Percentiles rank a stretch among this genome's conserved stretches.
Evolutionary conservation across 2,797 vertebrate species (phyloP).

Genomic region (Channallabes apus): DNA sequence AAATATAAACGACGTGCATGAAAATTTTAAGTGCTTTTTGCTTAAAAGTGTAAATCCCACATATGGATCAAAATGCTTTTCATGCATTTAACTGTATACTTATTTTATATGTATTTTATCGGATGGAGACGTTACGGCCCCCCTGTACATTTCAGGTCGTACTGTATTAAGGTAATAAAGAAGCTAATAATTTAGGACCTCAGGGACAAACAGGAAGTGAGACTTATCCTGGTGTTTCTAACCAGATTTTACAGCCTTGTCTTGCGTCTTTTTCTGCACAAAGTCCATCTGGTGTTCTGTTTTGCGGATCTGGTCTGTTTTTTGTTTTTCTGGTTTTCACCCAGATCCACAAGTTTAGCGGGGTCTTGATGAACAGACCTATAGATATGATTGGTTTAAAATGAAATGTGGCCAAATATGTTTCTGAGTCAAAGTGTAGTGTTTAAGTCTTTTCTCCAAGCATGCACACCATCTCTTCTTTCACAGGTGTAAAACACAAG

Average conservation of each 20-base stretch:
- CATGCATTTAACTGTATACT: too few relatives aligned
- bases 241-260: conserved; percentile 13
- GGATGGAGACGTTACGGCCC: neutral
- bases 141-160: neutral
- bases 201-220: conserved; percentile 20
- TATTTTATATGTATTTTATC: too few relatives aligned
- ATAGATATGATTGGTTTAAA: neutral
- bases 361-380: neutral
- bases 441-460: too few relatives aligned
- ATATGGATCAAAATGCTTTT: too few relatives aligned
- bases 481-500: neutral
- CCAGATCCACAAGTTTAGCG: neutral
- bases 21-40: too few relatives aligned
- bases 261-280: conserved; percentile 13
- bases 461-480: too few relatives aligned
- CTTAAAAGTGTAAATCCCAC: too few relatives aligned
- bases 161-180: neutral
- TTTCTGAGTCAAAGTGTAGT: neutral
- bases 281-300: conserved; percentile 12
- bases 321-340: neutral
- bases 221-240: conserved; percentile 25
- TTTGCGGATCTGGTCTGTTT: conserved; percentile 5
- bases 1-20: too few relatives aligned
- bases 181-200: conserved; percentile 18
- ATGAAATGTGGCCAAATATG: neutral